Percentiles rank a stretch among this genome's conserved stretches.
These are phyloP conservation scores for Gymnobelideus leadbeateri DNA, from an alignment of 2,113 vertebrate genomes.

Conservation along the genomic window DNA sequence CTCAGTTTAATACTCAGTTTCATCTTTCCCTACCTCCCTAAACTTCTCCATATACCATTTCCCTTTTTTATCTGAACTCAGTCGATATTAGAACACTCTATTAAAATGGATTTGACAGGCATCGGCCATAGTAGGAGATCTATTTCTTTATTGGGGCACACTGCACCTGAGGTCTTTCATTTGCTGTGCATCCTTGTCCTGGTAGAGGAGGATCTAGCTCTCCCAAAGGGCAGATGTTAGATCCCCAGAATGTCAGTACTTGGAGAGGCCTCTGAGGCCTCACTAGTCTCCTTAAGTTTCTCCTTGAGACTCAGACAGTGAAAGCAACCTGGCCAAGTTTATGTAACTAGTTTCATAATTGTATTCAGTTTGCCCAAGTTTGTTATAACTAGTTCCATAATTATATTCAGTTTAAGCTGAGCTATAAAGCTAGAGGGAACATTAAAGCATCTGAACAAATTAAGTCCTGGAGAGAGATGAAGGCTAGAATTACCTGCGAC, in stretches of 20 bases:
- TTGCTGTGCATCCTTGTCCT: background rate
- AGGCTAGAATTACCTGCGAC: background rate
- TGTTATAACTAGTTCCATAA: background rate
- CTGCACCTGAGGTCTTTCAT: background rate
- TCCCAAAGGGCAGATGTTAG: background rate
- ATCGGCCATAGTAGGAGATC: background rate
- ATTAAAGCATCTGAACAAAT: background rate
- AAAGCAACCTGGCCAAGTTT: background rate
- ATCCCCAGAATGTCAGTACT: background rate
- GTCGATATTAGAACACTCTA: background rate
- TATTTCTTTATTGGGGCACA: background rate
- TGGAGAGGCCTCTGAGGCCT: background rate
- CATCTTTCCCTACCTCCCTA: background rate
- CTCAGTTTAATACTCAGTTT: background rate
- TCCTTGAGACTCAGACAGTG: background rate
- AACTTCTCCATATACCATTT: background rate
- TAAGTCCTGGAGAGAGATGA: slow-evolving; percentile 4
- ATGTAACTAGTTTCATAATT: background rate
- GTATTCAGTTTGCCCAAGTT: background rate
- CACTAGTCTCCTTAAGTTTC: background rate
- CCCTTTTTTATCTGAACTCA: background rate
- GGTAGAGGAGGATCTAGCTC: background rate
- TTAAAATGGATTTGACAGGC: background rate
- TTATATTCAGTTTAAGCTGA: background rate
- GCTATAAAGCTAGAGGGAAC: background rate